These are phyloP conservation scores for Sterrhoptilus dennistouni DNA, from an alignment of 2,113 vertebrate species.

Conservation along the genomic window DNA sequence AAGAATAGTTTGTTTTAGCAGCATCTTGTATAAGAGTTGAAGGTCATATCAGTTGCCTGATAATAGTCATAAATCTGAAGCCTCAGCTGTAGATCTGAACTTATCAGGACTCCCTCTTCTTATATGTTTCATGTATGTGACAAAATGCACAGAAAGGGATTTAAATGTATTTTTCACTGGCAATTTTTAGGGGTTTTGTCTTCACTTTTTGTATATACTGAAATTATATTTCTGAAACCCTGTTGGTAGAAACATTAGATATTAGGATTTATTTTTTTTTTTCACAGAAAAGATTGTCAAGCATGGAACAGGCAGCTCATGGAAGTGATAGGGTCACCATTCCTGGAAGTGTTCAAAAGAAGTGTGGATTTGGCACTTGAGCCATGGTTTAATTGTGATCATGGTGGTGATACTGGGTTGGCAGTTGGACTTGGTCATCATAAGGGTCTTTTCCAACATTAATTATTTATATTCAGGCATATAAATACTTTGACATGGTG, in stretches of 20 bases:
- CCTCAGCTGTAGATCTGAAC: background rate
- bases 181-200: background rate
- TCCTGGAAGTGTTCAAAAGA: background rate
- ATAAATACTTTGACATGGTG: background rate
- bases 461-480: background rate
- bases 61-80: background rate
- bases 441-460: background rate
- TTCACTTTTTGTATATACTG: background rate
- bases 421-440: background rate
- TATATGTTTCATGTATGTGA: background rate
- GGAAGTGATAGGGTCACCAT: background rate
- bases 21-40: background rate
- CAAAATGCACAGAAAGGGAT: background rate
- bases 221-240: background rate
- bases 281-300: background rate
- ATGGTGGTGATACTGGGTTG: background rate
- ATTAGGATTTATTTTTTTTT: background rate
- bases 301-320: background rate
- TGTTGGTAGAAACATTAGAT: background rate
- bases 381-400: background rate
- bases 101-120: background rate
- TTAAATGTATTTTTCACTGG: background rate
- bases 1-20: background rate
- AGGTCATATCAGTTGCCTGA: background rate
- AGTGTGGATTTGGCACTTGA: background rate